phyloP scores from a whole-genome alignment of 2,888 invertebrate genomes.

The Aplocera efformata region DNA sequence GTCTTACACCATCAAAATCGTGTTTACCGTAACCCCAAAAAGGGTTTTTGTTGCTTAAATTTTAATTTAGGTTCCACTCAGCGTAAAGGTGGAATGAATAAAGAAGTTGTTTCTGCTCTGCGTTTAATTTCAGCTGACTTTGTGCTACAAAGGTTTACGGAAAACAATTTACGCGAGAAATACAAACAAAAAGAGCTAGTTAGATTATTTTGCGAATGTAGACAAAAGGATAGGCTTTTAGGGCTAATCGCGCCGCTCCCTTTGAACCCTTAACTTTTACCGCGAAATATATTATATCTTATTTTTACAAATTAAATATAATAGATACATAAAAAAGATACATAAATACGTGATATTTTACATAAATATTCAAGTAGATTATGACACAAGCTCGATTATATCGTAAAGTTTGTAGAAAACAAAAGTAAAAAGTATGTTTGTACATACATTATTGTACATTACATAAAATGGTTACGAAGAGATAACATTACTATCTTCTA shows the following conservation, averaged over 20 bases:
- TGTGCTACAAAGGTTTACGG: slow-evolving; percentile 11
- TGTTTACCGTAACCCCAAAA: slow-evolving; percentile 45
- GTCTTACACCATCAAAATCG: slow-evolving; percentile 27
- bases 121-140: slow-evolving; percentile 44
- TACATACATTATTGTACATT: too few relatives aligned
- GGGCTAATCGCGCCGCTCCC: slow-evolving; percentile 17
- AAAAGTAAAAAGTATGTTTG: too few relatives aligned
- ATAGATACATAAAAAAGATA: too few relatives aligned
- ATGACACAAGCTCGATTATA: too few relatives aligned
- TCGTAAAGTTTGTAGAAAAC: too few relatives aligned
- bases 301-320: too few relatives aligned
- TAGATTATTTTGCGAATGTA: slow-evolving; percentile 17
- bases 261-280: slow-evolving; percentile 19
- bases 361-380: too few relatives aligned
- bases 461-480: too few relatives aligned
- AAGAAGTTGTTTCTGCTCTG: slow-evolving; percentile 47
- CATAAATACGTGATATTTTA: too few relatives aligned
- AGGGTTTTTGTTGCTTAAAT: slow-evolving; percentile 52
- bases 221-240: slow-evolving; percentile 18
- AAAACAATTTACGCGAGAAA: slow-evolving; percentile 22
- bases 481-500: too few relatives aligned
- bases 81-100: slow-evolving; percentile 49
- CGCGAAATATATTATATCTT: too few relatives aligned
- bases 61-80: slow-evolving; percentile 51
- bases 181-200: slow-evolving; percentile 21